Evolutionary conservation across 1,140 invertebrate genomes (phyloP).

Genomic region (Lineus longissimus): DNA sequence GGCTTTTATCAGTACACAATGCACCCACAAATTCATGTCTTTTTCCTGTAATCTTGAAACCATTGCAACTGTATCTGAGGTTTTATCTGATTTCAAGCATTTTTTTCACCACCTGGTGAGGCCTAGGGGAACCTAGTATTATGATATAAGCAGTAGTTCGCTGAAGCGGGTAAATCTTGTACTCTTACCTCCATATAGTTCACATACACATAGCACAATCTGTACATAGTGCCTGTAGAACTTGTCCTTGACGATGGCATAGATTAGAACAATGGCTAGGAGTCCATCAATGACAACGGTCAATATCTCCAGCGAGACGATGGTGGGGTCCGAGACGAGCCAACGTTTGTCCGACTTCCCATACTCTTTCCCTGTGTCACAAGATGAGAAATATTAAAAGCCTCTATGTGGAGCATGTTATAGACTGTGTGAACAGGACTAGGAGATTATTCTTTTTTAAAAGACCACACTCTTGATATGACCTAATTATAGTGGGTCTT

Average conservation of each 20-base stretch:
- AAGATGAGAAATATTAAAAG: background rate
- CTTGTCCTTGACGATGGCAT: slow-evolving; percentile 37
- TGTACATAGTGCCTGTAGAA: slow-evolving; percentile 45
- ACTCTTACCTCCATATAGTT: slow-evolving; percentile 52
- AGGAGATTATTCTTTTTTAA: background rate
- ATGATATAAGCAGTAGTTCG: too few species aligned
- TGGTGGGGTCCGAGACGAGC: slow-evolving; percentile 45
- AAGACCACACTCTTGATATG: too few species aligned
- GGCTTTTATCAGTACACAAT: too few species aligned
- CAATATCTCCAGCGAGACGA: slow-evolving; percentile 47
- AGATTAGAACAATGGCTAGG: slow-evolving; percentile 34
- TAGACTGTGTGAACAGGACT: background rate
- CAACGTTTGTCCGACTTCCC: slow-evolving; percentile 46
- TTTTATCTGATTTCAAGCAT: too few species aligned
- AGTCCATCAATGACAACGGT: slow-evolving; percentile 39
- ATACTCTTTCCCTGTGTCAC: slow-evolving; percentile 47
- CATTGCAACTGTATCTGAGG: too few species aligned
- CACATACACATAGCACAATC: slow-evolving; percentile 47
- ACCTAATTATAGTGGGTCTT: too few species aligned
- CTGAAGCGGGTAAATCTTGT: too few species aligned
- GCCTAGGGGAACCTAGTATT: too few species aligned
- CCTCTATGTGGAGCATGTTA: background rate
- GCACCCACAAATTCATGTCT: too few species aligned
- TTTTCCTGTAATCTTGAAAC: too few species aligned
- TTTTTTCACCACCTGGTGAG: too few species aligned